These are phyloP conservation scores for Oncopeltus fasciatus DNA, from an alignment of 1,140 invertebrate species.

Conservation along the genomic window DNA sequence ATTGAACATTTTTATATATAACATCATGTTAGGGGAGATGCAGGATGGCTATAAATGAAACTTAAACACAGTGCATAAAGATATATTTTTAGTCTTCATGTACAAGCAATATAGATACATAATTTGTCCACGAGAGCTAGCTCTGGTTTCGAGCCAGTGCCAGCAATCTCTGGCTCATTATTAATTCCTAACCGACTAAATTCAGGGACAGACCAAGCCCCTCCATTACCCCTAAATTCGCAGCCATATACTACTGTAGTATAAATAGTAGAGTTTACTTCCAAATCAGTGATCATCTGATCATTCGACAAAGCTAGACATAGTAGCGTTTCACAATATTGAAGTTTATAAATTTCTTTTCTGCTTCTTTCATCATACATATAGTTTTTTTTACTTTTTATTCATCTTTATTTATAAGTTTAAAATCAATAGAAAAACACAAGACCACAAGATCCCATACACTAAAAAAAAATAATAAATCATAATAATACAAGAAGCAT, in stretches of 20 bases:
- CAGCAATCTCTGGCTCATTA: neutral
- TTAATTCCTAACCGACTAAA: conserved; percentile 16
- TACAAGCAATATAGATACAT: conserved; percentile 25
- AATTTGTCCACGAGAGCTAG: conserved; percentile 17
- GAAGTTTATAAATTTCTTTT: no score
- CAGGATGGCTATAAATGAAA: conserved; percentile 1
- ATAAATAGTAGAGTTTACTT: conserved; percentile 21
- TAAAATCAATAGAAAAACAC: conserved; percentile 18
- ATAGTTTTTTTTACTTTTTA: conserved; percentile 6
- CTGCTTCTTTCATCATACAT: neutral
- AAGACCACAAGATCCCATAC: conserved; percentile 20
- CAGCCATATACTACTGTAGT: conserved; percentile 21
- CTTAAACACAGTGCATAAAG: conserved; percentile 23
- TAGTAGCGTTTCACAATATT: conserved; percentile 6
- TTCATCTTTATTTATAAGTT: conserved; percentile 4
- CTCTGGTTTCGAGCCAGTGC: neutral
- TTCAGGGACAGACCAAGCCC: conserved; percentile 8
- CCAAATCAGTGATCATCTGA: conserved; percentile 8
- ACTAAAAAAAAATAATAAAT: conserved; percentile 19
- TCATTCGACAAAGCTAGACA: conserved; percentile 11
- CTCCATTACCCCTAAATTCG: conserved; percentile 17
- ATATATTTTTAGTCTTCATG: conserved; percentile 26
- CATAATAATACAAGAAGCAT: conserved; percentile 17
- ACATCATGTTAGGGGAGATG: no score
- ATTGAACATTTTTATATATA: no score